phyloP scores from a whole-genome alignment of 2,888 invertebrate genomes.

The Strigamia crassipes region DNA sequence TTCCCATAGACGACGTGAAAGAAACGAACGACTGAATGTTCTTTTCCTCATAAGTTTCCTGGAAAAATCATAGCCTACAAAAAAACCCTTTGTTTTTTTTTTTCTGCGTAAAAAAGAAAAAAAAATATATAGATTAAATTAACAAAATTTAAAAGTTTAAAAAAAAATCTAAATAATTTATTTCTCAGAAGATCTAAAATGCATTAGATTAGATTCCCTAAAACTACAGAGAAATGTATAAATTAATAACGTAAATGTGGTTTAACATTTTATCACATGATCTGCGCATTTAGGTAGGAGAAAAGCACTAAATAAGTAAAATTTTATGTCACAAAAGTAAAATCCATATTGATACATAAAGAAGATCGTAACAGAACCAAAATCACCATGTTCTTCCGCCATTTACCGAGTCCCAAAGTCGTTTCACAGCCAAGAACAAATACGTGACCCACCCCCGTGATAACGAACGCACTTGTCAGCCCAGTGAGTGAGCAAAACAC shows the following conservation, averaged over 20 bases:
- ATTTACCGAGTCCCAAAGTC: constrained; percentile 31
- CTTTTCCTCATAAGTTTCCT: neutral
- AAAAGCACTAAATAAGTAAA: neutral
- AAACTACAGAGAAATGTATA: too few relatives aligned
- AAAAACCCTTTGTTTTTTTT: neutral
- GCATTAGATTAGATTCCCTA: too few relatives aligned
- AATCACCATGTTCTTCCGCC: constrained; percentile 35
- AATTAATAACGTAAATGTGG: too few relatives aligned
- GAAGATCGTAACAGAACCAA: constrained; percentile 31
- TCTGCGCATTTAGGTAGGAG: neutral
- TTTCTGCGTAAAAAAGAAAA: neutral
- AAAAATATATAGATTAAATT: neutral
- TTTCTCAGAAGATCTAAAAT: too few relatives aligned
- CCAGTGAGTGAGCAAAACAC: constrained; percentile 22
- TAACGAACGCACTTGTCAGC: constrained; percentile 40
- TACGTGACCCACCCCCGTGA: constrained; percentile 35
- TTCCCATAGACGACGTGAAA: constrained; percentile 3
- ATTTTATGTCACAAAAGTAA: neutral
- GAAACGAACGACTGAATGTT: neutral
- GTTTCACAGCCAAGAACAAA: constrained; percentile 36
- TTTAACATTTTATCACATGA: too few relatives aligned
- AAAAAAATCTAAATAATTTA: too few relatives aligned
- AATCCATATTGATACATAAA: constrained; percentile 13
- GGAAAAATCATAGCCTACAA: neutral
- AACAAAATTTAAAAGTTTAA: too few relatives aligned